Conservation (phyloP, 2,888 invertebrate genomes). For the Brachycybe producta region DNA sequence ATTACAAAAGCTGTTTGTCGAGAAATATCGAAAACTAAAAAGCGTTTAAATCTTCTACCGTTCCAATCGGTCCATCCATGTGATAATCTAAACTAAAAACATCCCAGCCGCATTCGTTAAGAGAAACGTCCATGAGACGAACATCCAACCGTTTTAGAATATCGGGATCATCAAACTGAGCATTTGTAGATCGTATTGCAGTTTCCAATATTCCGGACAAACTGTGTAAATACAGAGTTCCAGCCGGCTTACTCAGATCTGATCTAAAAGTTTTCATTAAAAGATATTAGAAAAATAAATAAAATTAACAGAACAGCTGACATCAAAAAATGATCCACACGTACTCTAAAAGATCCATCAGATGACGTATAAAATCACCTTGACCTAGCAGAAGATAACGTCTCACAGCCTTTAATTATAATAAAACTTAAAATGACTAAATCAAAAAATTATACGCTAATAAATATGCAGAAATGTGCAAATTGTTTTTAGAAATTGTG, state of each 20-base stretch:
- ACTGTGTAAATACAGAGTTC: slow-evolving; percentile 74
- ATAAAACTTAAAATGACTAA: slow-evolving; percentile 3
- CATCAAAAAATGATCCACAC: neutral
- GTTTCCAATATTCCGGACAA: slow-evolving; percentile 46
- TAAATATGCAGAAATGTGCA: too few relatives aligned
- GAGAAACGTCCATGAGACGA: slow-evolving; percentile 46
- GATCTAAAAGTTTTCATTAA: slow-evolving; percentile 43
- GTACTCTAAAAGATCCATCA: slow-evolving; percentile 82
- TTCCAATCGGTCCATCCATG: slow-evolving; percentile 76
- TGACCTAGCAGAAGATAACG: slow-evolving; percentile 84
- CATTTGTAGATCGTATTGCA: slow-evolving; percentile 65
- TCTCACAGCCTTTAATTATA: slow-evolving; percentile 57
- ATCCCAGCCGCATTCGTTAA: slow-evolving; percentile 77
- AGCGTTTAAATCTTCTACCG: slow-evolving; percentile 41
- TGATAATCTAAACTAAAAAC: slow-evolving; percentile 76
- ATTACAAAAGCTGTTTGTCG: neutral
- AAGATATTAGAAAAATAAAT: slow-evolving; percentile 4
- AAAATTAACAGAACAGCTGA: neutral
- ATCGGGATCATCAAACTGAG: slow-evolving; percentile 84
- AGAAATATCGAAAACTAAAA: slow-evolving; percentile 3
- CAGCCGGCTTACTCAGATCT: slow-evolving; percentile 74
- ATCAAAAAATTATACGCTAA: too few relatives aligned
- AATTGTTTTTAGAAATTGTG: too few relatives aligned
- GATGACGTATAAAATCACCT: slow-evolving; percentile 87
- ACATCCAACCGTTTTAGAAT: slow-evolving; percentile 78